phyloP scores from a whole-genome alignment of 2,113 vertebrate genomes.

The Ramphastos sulfuratus region DNA sequence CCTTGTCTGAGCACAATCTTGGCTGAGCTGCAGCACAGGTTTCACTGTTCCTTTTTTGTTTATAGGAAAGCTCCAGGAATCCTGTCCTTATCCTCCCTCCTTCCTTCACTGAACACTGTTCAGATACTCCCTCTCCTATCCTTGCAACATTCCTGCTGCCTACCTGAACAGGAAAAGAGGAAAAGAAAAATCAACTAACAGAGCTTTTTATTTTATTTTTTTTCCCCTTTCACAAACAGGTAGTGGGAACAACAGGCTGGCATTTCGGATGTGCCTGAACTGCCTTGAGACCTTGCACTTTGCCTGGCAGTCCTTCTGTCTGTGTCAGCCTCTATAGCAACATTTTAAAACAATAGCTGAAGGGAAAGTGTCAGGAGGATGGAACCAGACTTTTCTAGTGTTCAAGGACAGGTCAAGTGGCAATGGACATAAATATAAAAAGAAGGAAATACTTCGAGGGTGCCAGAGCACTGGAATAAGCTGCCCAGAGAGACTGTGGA shows the following conservation, averaged over 20 bases:
- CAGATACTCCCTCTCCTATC: background rate
- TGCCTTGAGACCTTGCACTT: background rate
- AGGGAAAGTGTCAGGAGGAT: no score
- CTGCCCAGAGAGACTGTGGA: no score
- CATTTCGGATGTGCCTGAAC: background rate
- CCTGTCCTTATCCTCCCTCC: background rate
- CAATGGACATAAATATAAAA: no score
- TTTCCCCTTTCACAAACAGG: rapidly evolving
- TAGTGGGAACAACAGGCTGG: background rate
- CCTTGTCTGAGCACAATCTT: background rate
- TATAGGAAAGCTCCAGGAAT: background rate
- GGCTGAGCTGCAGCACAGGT: background rate
- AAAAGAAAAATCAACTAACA: background rate
- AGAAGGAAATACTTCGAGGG: no score
- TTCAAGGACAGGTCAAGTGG: no score
- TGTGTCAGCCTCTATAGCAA: background rate
- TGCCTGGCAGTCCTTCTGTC: background rate
- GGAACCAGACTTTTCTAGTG: no score
- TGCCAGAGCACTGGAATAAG: no score
- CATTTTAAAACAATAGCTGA: background rate
- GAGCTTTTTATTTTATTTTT: background rate
- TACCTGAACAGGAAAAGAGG: background rate
- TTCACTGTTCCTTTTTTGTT: background rate
- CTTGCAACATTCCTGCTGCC: background rate
- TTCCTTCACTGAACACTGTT: background rate